Evolutionary conservation across 2,888 invertebrate genomes (phyloP).

Genomic region (Pollenia angustigena): DNA sequence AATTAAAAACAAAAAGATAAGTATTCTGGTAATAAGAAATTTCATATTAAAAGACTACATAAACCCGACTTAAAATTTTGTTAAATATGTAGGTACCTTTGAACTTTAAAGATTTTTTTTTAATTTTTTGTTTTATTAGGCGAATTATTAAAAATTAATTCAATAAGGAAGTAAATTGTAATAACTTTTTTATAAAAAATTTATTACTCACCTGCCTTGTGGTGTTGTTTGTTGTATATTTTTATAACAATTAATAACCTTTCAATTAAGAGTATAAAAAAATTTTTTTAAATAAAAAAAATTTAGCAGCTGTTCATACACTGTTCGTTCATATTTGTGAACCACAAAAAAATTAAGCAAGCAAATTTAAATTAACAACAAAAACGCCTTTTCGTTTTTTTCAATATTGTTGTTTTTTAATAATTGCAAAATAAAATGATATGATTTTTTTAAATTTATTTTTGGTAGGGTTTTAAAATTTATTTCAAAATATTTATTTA

Average conservation of each 20-base stretch:
- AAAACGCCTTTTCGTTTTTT: constrained; percentile 48
- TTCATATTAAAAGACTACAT: too few relatives aligned
- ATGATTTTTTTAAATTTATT: constrained; percentile 68
- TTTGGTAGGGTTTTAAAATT: constrained; percentile 56
- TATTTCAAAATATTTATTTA: constrained; percentile 65
- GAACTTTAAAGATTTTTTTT: constrained; percentile 38
- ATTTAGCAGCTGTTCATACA: constrained; percentile 63
- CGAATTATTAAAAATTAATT: constrained; percentile 48
- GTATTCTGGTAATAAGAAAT: background rate
- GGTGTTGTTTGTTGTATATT: constrained; percentile 39
- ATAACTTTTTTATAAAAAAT: constrained; percentile 46
- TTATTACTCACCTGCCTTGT: constrained; percentile 65
- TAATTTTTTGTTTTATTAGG: constrained; percentile 13
- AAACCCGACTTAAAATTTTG: background rate
- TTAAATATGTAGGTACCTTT: background rate
- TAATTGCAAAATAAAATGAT: constrained; percentile 73
- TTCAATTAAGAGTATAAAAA: constrained; percentile 36
- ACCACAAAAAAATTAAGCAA: constrained; percentile 43
- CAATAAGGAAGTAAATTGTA: constrained; percentile 63
- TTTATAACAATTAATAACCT: constrained; percentile 56
- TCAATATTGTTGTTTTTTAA: constrained; percentile 42
- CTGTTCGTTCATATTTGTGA: constrained; percentile 51
- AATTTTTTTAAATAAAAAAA: constrained; percentile 33
- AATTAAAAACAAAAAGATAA: background rate
- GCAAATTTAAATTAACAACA: constrained; percentile 56